Conservation (phyloP, 2,797 vertebrate genomes). For the Catostomus latipinnis region DNA sequence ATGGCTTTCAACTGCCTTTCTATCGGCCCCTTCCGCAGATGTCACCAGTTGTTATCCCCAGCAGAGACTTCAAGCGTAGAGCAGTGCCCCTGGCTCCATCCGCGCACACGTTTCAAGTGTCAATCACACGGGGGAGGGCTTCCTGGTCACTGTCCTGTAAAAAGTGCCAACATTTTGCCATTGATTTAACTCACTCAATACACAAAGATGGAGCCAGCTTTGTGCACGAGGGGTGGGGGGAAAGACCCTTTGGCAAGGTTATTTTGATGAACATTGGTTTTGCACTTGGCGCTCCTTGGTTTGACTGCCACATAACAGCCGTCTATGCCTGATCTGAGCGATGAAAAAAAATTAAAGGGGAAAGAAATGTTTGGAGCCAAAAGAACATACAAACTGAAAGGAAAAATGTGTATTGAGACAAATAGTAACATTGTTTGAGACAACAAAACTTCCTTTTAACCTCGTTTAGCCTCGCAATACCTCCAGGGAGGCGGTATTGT, state of each 20-base stretch:
- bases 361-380: conserved; percentile 77
- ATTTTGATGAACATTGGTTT: conserved; percentile 83
- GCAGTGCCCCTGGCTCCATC: conserved; percentile 97
- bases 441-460: conserved; percentile 67
- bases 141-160: conserved; percentile 99
- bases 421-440: conserved; percentile 69
- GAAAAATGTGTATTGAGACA: conserved; percentile 74
- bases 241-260: conserved; percentile 99
- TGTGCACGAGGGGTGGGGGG: conserved; percentile 80
- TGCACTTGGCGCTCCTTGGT: conserved; percentile 79
- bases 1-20: conserved; percentile 98
- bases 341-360: conserved; percentile 41
- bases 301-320: conserved; percentile 83
- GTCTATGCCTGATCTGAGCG: conserved; percentile 79
- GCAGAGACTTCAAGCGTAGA: conserved; percentile 95
- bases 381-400: conserved; percentile 82
- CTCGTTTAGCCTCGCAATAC: conserved; percentile 70
- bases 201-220: conserved; percentile 96
- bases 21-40: conserved; percentile 98
- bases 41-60: conserved; percentile 99
- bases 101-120: conserved; percentile 99
- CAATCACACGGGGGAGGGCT: conserved; percentile 97
- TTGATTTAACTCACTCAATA: conserved; percentile 95
- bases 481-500: conserved; percentile 70
- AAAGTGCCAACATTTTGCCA: conserved; percentile 98